Base-by-base conservation (phyloP, 1,140 invertebrate genomes). In the Littorina saxatilis region DNA sequence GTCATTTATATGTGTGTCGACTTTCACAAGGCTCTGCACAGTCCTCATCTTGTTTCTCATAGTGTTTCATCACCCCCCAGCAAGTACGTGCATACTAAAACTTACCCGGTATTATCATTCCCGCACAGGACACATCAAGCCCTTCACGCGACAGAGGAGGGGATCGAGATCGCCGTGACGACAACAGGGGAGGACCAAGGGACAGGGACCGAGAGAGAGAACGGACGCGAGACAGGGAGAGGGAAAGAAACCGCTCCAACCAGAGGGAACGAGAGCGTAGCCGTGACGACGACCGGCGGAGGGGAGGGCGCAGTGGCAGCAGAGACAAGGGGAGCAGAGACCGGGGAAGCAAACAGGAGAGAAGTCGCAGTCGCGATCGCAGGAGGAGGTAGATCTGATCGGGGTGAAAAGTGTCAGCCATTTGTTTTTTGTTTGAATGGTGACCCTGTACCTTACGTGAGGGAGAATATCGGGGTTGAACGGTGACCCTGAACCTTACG, bases 191-290 rank as follows among this genome's bases (percentile, higher is more conserved):
- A 61, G 50, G 32, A n/a, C n/a, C n/a, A n/a, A n/a, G n/a, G n/a
- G n/a, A n/a, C n/a, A n/a, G n/a, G n/a, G n/a, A n/a, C n/a, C 73
- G 73, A 40, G 70, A 74, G 27, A 81, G 70, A 40, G 79, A 81
- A 23, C 43, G 79, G 29, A 47, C 55, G 20, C 29, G 79, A 2
- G 52, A 58, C 13, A 17, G 79, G n/a, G 66, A 73, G 2, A 58
- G 55, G 50, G 61, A 76, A 29, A 55, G 82, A 72, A 79, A 83
- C 11, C 72, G 73, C 23, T 47, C 40, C n/a, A 73, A 29, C 4
- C 29, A 76, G 74, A 37, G 47, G 7, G 55, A 39, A 2, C 74
- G 74, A 15, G 40, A 35, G 15, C 73, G 73, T 9, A 55, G 50
- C 23, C 73, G 73, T 50, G 43, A 76, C 13, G 37, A 70, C 4